Percentiles rank a stretch among this genome's conserved stretches.
These are phyloP conservation scores for Zaprionus lineosus DNA, from an alignment of 2,888 invertebrate species.

Conservation along the genomic window DNA sequence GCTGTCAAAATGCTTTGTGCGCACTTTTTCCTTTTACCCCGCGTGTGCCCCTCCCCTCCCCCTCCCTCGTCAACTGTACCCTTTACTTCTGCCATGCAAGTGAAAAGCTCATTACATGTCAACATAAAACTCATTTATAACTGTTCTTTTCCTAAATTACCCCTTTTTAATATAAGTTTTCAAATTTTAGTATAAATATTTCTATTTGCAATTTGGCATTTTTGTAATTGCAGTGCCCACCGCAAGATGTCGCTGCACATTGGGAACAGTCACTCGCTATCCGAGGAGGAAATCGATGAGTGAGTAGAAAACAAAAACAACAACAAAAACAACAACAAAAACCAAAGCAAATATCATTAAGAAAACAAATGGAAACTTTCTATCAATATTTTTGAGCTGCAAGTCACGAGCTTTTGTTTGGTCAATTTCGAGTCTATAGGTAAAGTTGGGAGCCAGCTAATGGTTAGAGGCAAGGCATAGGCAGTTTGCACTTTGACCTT, in stretches of 20 bases:
- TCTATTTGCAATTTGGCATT: conserved; percentile 18
- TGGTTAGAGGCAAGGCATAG: not conserved
- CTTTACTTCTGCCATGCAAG: too few species aligned
- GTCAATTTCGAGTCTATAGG: conserved; percentile 15
- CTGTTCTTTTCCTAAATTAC: too few species aligned
- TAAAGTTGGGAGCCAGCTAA: not conserved
- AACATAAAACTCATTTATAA: too few species aligned
- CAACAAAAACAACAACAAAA: not conserved
- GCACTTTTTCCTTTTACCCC: conserved; percentile 20
- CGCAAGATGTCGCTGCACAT: conserved; percentile 72
- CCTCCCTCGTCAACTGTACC: too few species aligned
- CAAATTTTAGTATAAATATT: conserved; percentile 18
- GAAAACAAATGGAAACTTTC: conserved; percentile 8
- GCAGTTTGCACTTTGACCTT: conserved; percentile 57
- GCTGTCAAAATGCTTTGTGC: conserved; percentile 68
- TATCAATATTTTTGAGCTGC: conserved; percentile 32
- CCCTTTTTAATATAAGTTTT: conserved; percentile 8
- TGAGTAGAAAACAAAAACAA: conserved; percentile 83
- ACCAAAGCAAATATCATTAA: not conserved
- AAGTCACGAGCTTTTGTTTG: conserved; percentile 38
- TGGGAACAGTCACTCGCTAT: conserved; percentile 84
- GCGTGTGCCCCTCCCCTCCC: conserved; percentile 1
- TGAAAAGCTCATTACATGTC: conserved; percentile 45
- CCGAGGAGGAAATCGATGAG: conserved; percentile 88
- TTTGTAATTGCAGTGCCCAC: conserved; percentile 52